Evolutionary conservation across 2,113 vertebrate genomes (phyloP), one percentile per base, ranked within the genome.

Genomic region (Thomomys bottae): DNA sequence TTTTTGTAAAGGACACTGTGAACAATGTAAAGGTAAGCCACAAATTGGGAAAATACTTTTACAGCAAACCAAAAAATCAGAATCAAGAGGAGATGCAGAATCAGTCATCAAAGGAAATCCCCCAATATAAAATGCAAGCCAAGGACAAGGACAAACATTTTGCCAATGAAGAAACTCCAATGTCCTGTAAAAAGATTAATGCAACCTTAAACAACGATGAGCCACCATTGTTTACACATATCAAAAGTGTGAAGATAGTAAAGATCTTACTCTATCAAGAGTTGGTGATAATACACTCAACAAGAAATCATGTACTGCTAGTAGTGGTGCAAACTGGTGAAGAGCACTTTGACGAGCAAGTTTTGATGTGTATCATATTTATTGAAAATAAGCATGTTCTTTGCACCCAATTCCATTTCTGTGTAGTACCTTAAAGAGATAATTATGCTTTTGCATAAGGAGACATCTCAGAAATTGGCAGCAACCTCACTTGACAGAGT

Each of bases 41-140:
- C 7, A 93, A 23, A 88, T 90, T 10, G 83, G 66, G 36, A 90
- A 94, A 84, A 59, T 70, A 28, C 54, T 85, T 83, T 75, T 90
- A 81, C 1, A 73, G 63, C 5, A 85, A 82, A 77, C 30, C 84
- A 89, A 77, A 30, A 28, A 92, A 73, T 75, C 88, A 83, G 76
- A 88, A 86, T 66, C 20, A 57, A 90, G 36, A 81, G 59, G 2
- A 77, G 78, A 76, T 77, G 79, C 36, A 91, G 34, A 91, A 67
- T 40, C 26, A 66, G 18, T 32, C 88, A 84, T 23, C 63, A 93
- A 92, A 85, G 45, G 12, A 45, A 85, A 45, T 17, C 34, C 64
- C 1, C 9, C 66, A 45, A 79, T 40, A 78, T 49, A 85, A 84
- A 86, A 59, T 45, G 45, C 3, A 54, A 85, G 32, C 42, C 78